Conservation (phyloP, 1,140 invertebrate genomes). For the Mizuhopecten yessoensis region DNA sequence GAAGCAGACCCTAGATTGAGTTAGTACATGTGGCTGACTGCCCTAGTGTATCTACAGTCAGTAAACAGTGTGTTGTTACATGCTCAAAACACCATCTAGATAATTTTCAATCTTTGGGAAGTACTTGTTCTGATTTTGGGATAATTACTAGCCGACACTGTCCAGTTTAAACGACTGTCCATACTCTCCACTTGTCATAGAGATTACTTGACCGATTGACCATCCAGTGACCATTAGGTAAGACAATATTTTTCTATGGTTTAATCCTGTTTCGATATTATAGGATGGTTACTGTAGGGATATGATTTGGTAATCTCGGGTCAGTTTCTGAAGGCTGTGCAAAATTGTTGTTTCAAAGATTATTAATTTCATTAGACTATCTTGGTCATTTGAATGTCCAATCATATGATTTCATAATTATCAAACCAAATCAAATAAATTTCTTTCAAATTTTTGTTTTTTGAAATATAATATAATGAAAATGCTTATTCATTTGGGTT, state of each 20-base stretch:
- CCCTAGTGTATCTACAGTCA: not conserved
- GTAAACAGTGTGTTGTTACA: not conserved
- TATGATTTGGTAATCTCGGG: too few species aligned
- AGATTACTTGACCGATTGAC: constrained; percentile 6
- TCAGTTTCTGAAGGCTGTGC: too few species aligned
- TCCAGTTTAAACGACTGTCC: not conserved
- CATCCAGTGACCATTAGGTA: not conserved
- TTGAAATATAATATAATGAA: too few species aligned
- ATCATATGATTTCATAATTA: too few species aligned
- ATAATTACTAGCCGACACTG: not conserved
- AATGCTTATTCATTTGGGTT: too few species aligned
- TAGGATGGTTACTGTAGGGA: too few species aligned
- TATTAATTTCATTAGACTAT: not conserved
- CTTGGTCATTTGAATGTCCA: too few species aligned
- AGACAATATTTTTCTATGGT: not conserved
- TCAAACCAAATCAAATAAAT: too few species aligned
- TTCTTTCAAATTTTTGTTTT: too few species aligned
- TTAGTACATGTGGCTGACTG: not conserved
- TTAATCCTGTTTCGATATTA: too few species aligned
- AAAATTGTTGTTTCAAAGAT: not conserved
- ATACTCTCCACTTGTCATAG: not conserved
- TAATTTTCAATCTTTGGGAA: not conserved
- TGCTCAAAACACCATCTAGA: not conserved
- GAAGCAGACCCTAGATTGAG: not conserved
- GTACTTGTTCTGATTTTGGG: not conserved